These are phyloP conservation scores for Emys orbicularis DNA, from an alignment of 2,797 vertebrate species.

Conservation along the genomic window DNA sequence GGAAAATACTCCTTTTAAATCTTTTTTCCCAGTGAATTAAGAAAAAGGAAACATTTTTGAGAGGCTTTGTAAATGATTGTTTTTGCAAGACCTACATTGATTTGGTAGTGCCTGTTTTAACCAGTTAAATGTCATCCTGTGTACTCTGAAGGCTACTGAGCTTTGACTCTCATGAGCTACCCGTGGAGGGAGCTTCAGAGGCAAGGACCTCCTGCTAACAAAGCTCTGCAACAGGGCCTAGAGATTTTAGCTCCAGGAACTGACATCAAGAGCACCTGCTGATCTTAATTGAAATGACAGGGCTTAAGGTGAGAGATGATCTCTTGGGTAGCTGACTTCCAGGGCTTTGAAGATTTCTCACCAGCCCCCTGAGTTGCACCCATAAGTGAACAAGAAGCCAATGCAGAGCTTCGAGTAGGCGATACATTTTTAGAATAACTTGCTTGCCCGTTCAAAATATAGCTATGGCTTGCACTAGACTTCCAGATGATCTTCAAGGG, in stretches of 20 bases:
- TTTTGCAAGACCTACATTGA: neutral
- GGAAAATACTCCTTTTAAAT: neutral
- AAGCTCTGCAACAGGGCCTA: neutral
- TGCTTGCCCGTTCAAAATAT: neutral
- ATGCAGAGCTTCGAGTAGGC: neutral
- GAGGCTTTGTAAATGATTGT: neutral
- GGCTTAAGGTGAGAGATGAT: neutral
- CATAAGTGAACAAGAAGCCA: neutral
- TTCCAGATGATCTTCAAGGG: neutral
- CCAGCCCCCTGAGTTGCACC: neutral
- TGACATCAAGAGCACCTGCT: neutral
- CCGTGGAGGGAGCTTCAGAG: neutral
- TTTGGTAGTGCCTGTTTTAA: neutral
- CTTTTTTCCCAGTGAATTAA: neutral
- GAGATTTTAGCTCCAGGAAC: neutral
- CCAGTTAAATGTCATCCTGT: neutral
- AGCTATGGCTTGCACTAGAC: neutral
- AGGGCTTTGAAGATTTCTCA: neutral
- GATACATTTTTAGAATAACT: neutral
- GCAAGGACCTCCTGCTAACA: neutral
- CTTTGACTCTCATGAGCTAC: neutral
- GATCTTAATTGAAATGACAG: neutral
- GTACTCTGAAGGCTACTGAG: accelerated
- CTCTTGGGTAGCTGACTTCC: neutral
- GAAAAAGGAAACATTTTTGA: neutral